Evolutionary conservation across 1,140 invertebrate species (phyloP).

Genomic region (Drosophila obscura): DNA sequence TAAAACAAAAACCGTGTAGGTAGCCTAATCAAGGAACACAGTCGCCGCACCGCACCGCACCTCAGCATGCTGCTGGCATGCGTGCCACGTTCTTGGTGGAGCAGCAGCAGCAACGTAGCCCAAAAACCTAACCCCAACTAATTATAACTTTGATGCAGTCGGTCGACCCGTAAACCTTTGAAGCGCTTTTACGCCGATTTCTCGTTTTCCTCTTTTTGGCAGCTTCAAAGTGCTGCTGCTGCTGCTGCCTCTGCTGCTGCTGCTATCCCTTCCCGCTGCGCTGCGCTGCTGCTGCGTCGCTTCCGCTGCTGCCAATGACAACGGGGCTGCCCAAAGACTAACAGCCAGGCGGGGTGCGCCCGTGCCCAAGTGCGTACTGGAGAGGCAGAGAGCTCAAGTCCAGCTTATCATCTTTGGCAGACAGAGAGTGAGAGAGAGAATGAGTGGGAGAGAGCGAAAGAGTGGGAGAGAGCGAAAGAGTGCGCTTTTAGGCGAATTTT

Average conservation of each 20-base stretch:
- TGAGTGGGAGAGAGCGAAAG: neutral
- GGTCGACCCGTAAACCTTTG: conserved; percentile 42
- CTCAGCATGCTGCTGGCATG: too few species aligned
- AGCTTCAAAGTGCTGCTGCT: conserved; percentile 2
- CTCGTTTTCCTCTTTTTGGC: conserved; percentile 16
- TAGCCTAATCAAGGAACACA: too few species aligned
- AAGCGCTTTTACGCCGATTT: conserved; percentile 28
- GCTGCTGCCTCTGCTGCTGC: too few species aligned
- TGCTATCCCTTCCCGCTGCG: too few species aligned
- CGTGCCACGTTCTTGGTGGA: too few species aligned
- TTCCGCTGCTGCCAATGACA: conserved; percentile 32
- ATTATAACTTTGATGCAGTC: conserved; percentile 72
- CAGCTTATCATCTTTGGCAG: conserved; percentile 2
- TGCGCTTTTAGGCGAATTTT: conserved; percentile 61
- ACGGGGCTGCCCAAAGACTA: conserved; percentile 25
- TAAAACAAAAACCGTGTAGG: too few species aligned
- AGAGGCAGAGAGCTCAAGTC: neutral
- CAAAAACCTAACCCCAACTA: conserved; percentile 42
- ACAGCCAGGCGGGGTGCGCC: neutral
- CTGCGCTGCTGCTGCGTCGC: neutral
- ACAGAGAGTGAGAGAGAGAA: neutral
- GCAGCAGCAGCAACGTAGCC: too few species aligned
- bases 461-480: conserved; percentile 9
- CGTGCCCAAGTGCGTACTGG: too few species aligned
- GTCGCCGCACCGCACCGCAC: too few species aligned